Base-by-base conservation (phyloP, 2,797 vertebrate species). In the Echiichthys vipera region DNA sequence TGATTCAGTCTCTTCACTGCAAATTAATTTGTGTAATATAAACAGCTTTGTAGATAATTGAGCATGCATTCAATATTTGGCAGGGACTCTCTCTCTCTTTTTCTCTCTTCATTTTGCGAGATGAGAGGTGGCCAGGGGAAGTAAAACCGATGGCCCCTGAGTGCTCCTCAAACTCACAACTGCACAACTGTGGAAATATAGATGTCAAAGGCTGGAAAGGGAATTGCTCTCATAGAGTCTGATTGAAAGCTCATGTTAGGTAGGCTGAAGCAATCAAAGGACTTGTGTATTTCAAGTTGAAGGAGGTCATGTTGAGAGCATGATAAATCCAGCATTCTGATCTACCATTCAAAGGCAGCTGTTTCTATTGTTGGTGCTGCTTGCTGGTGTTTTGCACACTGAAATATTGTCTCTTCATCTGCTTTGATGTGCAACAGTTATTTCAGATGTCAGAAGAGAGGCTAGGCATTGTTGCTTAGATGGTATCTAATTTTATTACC, bases 161-260 rank as follows among this genome's bases (percentile, higher is more conserved):
- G 87, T 84, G 83, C 78, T 77, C 69, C 81, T 87, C 63, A 87
- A 87, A 89, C 89, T 86, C 91, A 85, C 68, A 70, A 81, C 80
- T 86, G 88, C 85, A 86, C 87, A 85, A 78, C 89, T 71, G 84
- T 73, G 78, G 72, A 85, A 91, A 87, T 88, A 88, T 80, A 86
- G 84, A 90, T 88, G 87, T 90, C 86, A 90, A 87, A 88, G 83
- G 71, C 82, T 24, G 62, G 55, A 77, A 36, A 15, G 83, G 79
- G 90, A 88, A 91, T 90, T 83, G 83, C 86, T 88, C 89, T 89
- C 83, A 83, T 86, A 87, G 79, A 70, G 50, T 71, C 73, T 91
- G 91, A 93, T 93, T 92, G 90, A 91, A 92, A 91, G 89, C 89
- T 85, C 71, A 56, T 86, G 90, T 88, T 88, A 88, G 81, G 58